These are phyloP conservation scores for Lathamus discolor DNA, from an alignment of 2,113 vertebrate genomes.

Conservation along the genomic window DNA sequence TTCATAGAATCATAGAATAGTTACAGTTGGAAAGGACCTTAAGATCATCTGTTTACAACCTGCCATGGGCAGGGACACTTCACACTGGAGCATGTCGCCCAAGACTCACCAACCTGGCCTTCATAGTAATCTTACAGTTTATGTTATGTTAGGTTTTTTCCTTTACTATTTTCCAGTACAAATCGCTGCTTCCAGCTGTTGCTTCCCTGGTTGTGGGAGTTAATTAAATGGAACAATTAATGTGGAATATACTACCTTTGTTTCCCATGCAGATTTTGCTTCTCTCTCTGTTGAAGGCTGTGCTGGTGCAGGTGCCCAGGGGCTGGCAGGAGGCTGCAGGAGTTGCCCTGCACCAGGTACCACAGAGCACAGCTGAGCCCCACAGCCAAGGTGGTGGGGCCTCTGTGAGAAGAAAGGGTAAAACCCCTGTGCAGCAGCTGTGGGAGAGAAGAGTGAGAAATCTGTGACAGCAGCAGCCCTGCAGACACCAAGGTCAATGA, in stretches of 20 bases:
- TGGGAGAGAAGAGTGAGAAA: not conserved
- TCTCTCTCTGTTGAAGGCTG: rapidly evolving
- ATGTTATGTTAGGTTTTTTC: not conserved
- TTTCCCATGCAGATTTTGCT: rapidly evolving
- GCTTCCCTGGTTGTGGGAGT: not conserved
- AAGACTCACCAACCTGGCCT: not conserved
- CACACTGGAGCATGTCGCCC: not conserved
- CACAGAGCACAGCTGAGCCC: rapidly evolving
- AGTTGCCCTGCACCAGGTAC: not conserved
- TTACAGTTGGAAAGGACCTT: not conserved
- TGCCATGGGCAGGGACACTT: not conserved
- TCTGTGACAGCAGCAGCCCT: not conserved
- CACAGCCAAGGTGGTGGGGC: rapidly evolving
- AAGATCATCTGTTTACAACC: not conserved
- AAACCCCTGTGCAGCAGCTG: rapidly evolving
- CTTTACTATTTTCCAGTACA: not conserved
- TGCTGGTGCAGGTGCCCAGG: not conserved
- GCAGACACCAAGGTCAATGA: rapidly evolving
- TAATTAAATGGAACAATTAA: rapidly evolving
- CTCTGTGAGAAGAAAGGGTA: not conserved
- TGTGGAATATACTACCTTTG: rapidly evolving
- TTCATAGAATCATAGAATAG: not conserved
- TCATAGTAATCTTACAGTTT: not conserved
- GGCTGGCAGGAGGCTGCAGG: not conserved
- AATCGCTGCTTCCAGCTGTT: not conserved